Base-by-base conservation (phyloP, 1,140 invertebrate genomes). In the Pseudomyrmex concolor region DNA sequence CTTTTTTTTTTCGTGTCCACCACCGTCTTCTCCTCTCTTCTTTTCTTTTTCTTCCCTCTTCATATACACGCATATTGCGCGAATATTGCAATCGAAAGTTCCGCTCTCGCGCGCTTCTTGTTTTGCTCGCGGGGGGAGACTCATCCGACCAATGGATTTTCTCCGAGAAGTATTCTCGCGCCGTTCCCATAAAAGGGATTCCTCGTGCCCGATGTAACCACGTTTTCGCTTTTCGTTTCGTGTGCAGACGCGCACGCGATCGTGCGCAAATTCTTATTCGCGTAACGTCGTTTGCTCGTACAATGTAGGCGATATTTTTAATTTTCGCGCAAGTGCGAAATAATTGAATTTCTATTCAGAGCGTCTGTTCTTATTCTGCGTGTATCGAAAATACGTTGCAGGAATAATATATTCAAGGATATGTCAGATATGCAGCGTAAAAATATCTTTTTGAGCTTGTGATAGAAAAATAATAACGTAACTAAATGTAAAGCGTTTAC, bases 51-150 rank as follows among this genome's bases (percentile, higher is more conserved):
- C 17, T 2, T 2, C 5, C 8, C 17, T 10, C 48, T 13, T 12
- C 9, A 1, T 13, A 13, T 66, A 34, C 63, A 25, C 51, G 51
- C 67, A 73, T 60, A 83, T 86, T 70, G 73, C 80, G 72, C 80
- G 85, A 84, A 85, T 86, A 85, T 86, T 86, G 73, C 77, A 72
- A 34, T 55, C 84, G 63, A 77, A 71, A 66, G 19, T 67, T 71
- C 78, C 62, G 76, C 76, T 66, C 51, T 66, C 51, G 84, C 57
- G 51, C 63, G 63, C 25, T 15, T 22, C 66, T 72, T 85, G 85
- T 86, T 86, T 34, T 82, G 57, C 43, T 25, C 68, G 68, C 71
- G 84, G 55, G 0, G 5, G 0, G 51, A 72, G 68, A 57, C 63
- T 63, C 63, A 62, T 64, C 74, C 43, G 34, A 57, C 76, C 76